These are phyloP conservation scores for Xestia c-nigrum DNA, from an alignment of 2,888 invertebrate genomes.

Conservation along the genomic window DNA sequence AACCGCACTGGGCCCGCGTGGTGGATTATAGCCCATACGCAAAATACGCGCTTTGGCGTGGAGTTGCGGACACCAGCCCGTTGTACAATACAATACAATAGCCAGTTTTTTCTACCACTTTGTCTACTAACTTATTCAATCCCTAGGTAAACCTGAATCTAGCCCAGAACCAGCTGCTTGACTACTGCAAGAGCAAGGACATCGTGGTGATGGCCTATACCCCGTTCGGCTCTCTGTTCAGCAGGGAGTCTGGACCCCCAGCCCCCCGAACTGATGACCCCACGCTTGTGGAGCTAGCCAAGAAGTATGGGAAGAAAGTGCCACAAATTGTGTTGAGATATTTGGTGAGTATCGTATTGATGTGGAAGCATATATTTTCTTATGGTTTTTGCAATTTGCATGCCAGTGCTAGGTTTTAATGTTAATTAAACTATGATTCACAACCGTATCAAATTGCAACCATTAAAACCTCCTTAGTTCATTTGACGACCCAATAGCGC, in stretches of 20 bases:
- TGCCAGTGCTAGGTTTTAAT: no score
- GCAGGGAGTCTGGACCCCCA: slow-evolving; percentile 74
- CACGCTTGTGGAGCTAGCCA: slow-evolving; percentile 87
- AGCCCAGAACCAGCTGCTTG: slow-evolving; percentile 90
- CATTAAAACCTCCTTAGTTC: no score
- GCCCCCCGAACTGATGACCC: slow-evolving; percentile 86
- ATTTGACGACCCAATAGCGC: no score
- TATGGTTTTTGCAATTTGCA: no score
- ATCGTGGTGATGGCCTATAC: slow-evolving; percentile 92
- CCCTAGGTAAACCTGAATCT: slow-evolving; percentile 90
- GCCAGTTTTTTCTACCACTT: neutral
- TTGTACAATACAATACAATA: no score
- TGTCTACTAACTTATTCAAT: neutral
- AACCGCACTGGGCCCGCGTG: no score
- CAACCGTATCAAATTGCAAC: no score
- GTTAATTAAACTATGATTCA: no score
- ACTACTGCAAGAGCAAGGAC: slow-evolving; percentile 90
- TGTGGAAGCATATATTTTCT: no score
- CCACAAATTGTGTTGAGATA: slow-evolving; percentile 92
- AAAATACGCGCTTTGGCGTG: no score
- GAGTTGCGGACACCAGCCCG: no score
- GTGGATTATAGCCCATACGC: no score
- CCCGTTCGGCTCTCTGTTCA: slow-evolving; percentile 91
- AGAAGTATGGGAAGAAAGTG: slow-evolving; percentile 91
- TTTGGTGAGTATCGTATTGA: slow-evolving; percentile 84